Evolutionary conservation across 1,140 invertebrate genomes (phyloP).

Genomic region (Dryas iulia): DNA sequence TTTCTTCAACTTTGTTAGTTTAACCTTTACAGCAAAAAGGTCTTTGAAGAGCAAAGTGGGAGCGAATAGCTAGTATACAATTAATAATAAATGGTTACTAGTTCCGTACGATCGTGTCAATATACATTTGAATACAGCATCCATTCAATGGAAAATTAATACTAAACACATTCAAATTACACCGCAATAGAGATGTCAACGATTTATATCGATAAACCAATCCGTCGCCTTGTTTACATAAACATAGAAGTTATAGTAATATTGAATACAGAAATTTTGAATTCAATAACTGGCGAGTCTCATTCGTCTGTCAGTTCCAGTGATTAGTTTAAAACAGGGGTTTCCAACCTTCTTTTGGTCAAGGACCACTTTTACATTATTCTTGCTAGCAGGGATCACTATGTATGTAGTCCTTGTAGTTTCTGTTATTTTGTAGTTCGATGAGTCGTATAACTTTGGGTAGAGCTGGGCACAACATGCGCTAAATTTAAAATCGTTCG

Average conservation of each 20-base stretch:
- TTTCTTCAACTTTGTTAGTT: no score
- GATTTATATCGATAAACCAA: slow-evolving; percentile 35
- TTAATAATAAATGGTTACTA: neutral
- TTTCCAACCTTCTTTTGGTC: no score
- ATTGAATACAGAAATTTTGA: slow-evolving; percentile 31
- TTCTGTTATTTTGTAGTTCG: no score
- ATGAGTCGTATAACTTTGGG: no score
- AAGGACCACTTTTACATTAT: no score
- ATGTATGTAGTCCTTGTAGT: no score
- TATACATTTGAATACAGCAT: slow-evolving; percentile 7
- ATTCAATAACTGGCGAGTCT: slow-evolving; percentile 27
- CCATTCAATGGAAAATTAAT: slow-evolving; percentile 23
- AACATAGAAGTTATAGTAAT: slow-evolving; percentile 28
- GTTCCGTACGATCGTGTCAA: neutral
- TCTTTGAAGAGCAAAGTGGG: neutral
- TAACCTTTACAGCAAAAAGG: neutral
- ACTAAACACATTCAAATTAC: slow-evolving; percentile 28
- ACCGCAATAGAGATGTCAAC: slow-evolving; percentile 36
- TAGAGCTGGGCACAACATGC: no score
- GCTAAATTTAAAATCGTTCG: no score
- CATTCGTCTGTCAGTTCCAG: slow-evolving; percentile 22
- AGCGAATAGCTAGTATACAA: neutral
- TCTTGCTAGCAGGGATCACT: no score
- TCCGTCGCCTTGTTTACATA: slow-evolving; percentile 32
- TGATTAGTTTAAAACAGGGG: no score